phyloP scores from a whole-genome alignment of 2,113 vertebrate genomes.

The Pterophyllum scalare region DNA sequence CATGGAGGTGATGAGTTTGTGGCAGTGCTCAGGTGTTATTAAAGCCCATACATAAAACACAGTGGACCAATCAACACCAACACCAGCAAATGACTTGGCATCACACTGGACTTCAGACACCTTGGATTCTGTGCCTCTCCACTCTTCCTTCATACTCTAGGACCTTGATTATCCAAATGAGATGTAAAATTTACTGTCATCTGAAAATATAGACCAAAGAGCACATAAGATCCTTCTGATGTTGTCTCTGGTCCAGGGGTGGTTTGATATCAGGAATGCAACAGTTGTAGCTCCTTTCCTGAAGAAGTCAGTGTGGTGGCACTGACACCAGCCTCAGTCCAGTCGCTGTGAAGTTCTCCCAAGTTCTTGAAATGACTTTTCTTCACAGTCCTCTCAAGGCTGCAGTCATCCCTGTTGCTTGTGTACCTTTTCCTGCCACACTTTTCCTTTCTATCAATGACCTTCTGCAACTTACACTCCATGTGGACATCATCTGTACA shows the following conservation, averaged over 20 bases:
- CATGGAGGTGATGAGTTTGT: neutral
- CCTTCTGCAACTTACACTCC: neutral
- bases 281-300: neutral
- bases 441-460: neutral
- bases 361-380: neutral
- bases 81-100: neutral
- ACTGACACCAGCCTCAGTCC: neutral
- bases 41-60: no score
- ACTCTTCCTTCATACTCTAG: neutral
- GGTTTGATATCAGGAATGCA: neutral
- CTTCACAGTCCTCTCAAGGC: neutral
- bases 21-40: no score
- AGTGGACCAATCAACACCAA: neutral
- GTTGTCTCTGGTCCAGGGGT: neutral
- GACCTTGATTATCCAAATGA: neutral
- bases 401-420: neutral
- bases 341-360: neutral
- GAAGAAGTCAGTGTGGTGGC: neutral
- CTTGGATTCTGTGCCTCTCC: neutral
- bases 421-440: neutral
- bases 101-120: neutral
- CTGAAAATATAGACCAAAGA: neutral
- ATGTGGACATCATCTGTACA: neutral
- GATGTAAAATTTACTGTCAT: neutral
- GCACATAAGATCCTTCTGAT: neutral